Conservation (phyloP, 2,888 invertebrate genomes). For the Macaria liturata region DNA sequence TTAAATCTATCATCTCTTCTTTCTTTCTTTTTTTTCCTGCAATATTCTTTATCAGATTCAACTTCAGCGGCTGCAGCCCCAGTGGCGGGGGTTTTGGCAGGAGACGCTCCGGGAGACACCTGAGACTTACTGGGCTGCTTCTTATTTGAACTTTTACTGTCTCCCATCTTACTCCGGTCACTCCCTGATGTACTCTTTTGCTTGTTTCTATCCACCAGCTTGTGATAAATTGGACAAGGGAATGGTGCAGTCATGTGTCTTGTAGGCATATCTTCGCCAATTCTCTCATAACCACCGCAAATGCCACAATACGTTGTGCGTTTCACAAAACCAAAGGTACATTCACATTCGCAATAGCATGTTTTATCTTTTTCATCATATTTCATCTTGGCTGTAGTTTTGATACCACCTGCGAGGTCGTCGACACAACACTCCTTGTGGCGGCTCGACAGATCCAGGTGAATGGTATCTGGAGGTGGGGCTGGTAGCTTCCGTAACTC, state of each 20-base stretch:
- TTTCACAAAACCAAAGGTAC: slow-evolving; percentile 64
- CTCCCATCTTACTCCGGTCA: slow-evolving; percentile 51
- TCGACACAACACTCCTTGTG: slow-evolving; percentile 56
- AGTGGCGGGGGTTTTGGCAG: slow-evolving; percentile 38
- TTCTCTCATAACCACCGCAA: slow-evolving; percentile 67
- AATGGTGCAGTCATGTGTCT: slow-evolving; percentile 48
- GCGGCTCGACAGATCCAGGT: slow-evolving; percentile 49
- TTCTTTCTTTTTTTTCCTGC: slow-evolving; percentile 57
- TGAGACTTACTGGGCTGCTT: slow-evolving; percentile 39
- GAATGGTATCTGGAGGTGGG: slow-evolving; percentile 51
- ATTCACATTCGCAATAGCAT: slow-evolving; percentile 72
- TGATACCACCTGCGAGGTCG: slow-evolving; percentile 52
- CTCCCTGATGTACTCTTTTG: slow-evolving; percentile 55
- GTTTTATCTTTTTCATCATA: slow-evolving; percentile 45
- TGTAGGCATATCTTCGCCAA: slow-evolving; percentile 56
- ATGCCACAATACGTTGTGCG: slow-evolving; percentile 68
- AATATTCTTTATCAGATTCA: slow-evolving; percentile 58
- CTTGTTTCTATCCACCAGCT: slow-evolving; percentile 59
- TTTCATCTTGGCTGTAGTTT: slow-evolving; percentile 47
- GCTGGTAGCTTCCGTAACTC: slow-evolving; percentile 43
- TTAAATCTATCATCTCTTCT: slow-evolving; percentile 64
- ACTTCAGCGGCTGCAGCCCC: slow-evolving; percentile 18
- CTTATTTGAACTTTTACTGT: slow-evolving; percentile 45
- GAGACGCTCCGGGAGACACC: slow-evolving; percentile 33
- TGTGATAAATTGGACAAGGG: slow-evolving; percentile 72